Evolutionary conservation across 2,888 invertebrate genomes (phyloP).

Genomic region (Helobdella robusta): DNA sequence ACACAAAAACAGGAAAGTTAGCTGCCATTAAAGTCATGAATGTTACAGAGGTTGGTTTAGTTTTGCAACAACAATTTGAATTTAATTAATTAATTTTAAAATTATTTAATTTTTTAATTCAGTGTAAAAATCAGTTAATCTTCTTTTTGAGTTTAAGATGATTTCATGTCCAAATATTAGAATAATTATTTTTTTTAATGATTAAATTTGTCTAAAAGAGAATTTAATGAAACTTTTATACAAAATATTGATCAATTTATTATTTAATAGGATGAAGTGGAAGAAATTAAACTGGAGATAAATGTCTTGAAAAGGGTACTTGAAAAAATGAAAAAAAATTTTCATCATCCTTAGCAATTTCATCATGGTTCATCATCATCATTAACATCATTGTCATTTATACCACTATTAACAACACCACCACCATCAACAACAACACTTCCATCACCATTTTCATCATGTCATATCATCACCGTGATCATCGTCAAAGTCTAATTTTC

Average conservation of each 20-base stretch:
- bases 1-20: no score
- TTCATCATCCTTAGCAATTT: conserved; percentile 27
- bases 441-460: not conserved
- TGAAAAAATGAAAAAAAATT: no score
- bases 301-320: conserved; percentile 89
- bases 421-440: not conserved
- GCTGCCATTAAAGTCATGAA: no score
- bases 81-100: no score
- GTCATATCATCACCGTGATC: not conserved
- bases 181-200: not conserved
- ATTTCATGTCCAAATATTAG: not conserved
- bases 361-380: not conserved
- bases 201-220: not conserved
- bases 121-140: not conserved
- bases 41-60: no score
- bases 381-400: not conserved
- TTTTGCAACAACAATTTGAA: no score
- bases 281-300: conserved; percentile 98
- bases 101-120: not conserved
- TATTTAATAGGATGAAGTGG: conserved; percentile 89
- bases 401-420: no score
- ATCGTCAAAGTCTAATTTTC: no score
- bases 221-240: no score
- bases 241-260: no score
- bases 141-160: not conserved